A percentile compares a stretch with the other conserved stretches of the same genome.
These are phyloP conservation scores for Hypomecis punctinalis DNA, from an alignment of 2,888 invertebrate genomes.

Conservation along the genomic window DNA sequence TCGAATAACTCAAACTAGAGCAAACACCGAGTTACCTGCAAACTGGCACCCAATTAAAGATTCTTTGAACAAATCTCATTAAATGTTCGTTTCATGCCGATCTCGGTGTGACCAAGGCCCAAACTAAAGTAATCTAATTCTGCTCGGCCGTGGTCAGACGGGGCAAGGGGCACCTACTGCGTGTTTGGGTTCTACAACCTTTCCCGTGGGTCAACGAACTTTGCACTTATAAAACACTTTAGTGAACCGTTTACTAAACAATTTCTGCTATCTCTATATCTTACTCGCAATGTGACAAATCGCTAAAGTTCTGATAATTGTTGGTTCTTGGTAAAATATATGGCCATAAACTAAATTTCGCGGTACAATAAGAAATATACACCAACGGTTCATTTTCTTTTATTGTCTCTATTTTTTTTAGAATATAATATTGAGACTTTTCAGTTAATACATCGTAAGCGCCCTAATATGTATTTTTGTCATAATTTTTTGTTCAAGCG, in stretches of 20 bases:
- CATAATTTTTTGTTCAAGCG: no score
- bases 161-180: conserved; percentile 1
- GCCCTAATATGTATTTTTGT: no score
- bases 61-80: not conserved
- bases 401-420: no score
- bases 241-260: conserved; percentile 5
- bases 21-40: no score
- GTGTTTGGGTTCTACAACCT: conserved; percentile 20
- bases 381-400: no score
- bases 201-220: conserved; percentile 23
- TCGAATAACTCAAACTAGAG: not conserved
- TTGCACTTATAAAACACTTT: conserved; percentile 1
- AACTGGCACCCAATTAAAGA: not conserved
- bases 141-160: conserved; percentile 19
- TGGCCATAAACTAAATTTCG: no score
- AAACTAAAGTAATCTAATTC: conserved; percentile 24
- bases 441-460: no score
- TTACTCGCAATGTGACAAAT: not conserved
- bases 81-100: not conserved
- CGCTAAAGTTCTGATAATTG: no score
- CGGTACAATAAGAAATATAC: no score
- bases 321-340: no score
- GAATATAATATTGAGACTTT: no score
- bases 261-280: not conserved
- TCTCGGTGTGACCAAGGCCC: conserved; percentile 4